Evolutionary conservation across 2,797 vertebrate species (phyloP).

Genomic region (Mus spretus): DNA sequence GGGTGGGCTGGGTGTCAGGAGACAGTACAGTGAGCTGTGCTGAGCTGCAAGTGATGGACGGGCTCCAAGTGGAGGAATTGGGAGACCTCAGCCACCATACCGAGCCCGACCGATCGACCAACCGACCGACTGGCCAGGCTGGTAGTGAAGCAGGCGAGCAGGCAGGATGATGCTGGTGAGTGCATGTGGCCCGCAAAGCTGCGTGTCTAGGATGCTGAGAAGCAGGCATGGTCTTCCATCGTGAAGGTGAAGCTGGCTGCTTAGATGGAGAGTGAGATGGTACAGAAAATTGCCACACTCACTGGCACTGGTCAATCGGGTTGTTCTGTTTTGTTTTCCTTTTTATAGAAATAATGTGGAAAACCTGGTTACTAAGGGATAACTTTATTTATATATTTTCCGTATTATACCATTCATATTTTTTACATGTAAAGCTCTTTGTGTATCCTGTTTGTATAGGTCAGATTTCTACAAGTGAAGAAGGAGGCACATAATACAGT

Average conservation of each 20-base stretch:
- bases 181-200: not conserved
- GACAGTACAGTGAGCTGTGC: not conserved
- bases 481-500: slow-evolving; percentile 47
- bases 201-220: not conserved
- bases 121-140: too few relatives aligned
- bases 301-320: not conserved
- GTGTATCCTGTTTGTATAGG: slow-evolving; percentile 38
- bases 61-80: slow-evolving; percentile 18
- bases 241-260: not conserved
- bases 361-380: slow-evolving; percentile 37
- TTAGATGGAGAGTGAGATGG: slow-evolving; percentile 5
- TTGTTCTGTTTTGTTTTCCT: not conserved
- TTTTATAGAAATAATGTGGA: slow-evolving; percentile 20
- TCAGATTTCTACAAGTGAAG: slow-evolving; percentile 57
- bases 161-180: not conserved
- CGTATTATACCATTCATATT: slow-evolving; percentile 39
- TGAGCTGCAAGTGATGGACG: not conserved
- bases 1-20: not conserved
- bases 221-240: not conserved
- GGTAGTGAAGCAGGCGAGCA: not conserved
- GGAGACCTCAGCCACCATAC: not conserved
- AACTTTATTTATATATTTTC: slow-evolving; percentile 54
- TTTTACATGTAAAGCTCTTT: slow-evolving; percentile 63
- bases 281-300: not conserved
- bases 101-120: too few relatives aligned